Evolutionary conservation across 1,140 invertebrate species (phyloP), one percentile per base, ranked within the genome.

Genomic region (Drosophila baimaii): DNA sequence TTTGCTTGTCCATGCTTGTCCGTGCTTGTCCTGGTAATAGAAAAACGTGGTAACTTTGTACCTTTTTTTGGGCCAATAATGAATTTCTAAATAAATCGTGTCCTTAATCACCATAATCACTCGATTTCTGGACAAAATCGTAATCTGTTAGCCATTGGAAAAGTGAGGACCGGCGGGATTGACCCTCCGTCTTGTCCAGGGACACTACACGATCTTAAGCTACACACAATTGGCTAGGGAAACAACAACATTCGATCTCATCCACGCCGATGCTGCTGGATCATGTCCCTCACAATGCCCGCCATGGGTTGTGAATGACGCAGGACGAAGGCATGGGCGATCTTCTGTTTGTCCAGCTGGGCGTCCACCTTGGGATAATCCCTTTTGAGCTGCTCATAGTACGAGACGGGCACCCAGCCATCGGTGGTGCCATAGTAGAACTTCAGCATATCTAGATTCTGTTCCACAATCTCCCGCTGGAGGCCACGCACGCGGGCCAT

Each of bases 261-360:
- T 54, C 39, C 70, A 0, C 46, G n/a, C 8, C 81, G 47, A 69
- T 89, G 65, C 62, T 93, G 77, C 29, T 90, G 83, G 58, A 95
- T 94, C 92, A 94, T 92, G 62, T 93, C 92, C 9, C 93, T 92
- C 17, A 96, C 93, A 31, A 95, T 93, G 2, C 79, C 77, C 7
- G 95, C 96, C 92, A 97, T 94, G 69, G 94, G 93, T 23, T 93
- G 81, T 13, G 95, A 94, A 71, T 93, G 81, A 1, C 93, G 92
- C 19, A 97, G 83, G 10, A 97, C 96, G 93, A 97, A 98, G 2
- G 96, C 94, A 92, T 98, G 97, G 25, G 94, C 91, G 82, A 95
- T 94, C 17, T 94, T 93, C 54, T 94, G 90, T n/a, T 93, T 93
- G 82, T 95, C 96, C 15, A 97, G 79, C 64, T 94, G 89, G 13